Percentiles rank a stretch among this genome's conserved stretches.
These are phyloP conservation scores for Chymomyza costata DNA, from an alignment of 1,140 invertebrate species.

Conservation along the genomic window DNA sequence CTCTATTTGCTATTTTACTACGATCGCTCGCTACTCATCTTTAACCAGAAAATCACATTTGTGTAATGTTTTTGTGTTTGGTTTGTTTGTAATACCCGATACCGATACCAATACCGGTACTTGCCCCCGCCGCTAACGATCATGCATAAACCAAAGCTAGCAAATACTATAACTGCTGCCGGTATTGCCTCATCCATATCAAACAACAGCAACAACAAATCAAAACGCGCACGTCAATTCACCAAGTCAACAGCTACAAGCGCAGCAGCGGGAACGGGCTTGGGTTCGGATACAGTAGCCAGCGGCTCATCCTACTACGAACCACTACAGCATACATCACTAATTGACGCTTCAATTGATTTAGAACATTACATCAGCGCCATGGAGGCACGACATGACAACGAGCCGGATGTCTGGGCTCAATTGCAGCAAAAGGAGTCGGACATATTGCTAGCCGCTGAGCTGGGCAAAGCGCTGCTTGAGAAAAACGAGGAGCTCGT, in stretches of 20 bases:
- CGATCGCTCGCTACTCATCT: slow-evolving; percentile 21
- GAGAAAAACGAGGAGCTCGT: slow-evolving; percentile 95
- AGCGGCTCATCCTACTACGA: slow-evolving; percentile 34
- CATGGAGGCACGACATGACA: slow-evolving; percentile 76
- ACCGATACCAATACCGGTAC: slow-evolving; percentile 16
- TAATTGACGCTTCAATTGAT: slow-evolving; percentile 72
- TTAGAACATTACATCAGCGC: slow-evolving; percentile 79
- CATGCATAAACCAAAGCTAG: slow-evolving; percentile 72
- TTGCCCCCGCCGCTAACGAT: slow-evolving; percentile 51
- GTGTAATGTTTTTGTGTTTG: slow-evolving; percentile 56
- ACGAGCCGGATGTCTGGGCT: slow-evolving; percentile 84
- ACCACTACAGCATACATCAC: slow-evolving; percentile 41
- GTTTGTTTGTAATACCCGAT: slow-evolving; percentile 51
- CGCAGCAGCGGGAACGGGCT: slow-evolving; percentile 9
- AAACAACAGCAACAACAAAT: slow-evolving; percentile 50
- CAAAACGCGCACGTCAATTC: slow-evolving; percentile 37
- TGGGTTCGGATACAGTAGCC: slow-evolving; percentile 30
- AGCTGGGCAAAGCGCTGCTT: slow-evolving; percentile 94
- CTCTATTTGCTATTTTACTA: slow-evolving; percentile 19
- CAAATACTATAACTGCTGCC: slow-evolving; percentile 66
- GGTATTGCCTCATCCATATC: slow-evolving; percentile 71
- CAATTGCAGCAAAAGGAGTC: slow-evolving; percentile 94
- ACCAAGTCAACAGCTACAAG: slow-evolving; percentile 15
- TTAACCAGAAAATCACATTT: slow-evolving; percentile 14
- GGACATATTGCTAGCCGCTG: slow-evolving; percentile 93